A percentile compares a stretch with the other conserved stretches of the same genome.
These are phyloP conservation scores for Sinocyclocheilus rhinocerous DNA, from an alignment of 2,113 vertebrate genomes.

Conservation along the genomic window DNA sequence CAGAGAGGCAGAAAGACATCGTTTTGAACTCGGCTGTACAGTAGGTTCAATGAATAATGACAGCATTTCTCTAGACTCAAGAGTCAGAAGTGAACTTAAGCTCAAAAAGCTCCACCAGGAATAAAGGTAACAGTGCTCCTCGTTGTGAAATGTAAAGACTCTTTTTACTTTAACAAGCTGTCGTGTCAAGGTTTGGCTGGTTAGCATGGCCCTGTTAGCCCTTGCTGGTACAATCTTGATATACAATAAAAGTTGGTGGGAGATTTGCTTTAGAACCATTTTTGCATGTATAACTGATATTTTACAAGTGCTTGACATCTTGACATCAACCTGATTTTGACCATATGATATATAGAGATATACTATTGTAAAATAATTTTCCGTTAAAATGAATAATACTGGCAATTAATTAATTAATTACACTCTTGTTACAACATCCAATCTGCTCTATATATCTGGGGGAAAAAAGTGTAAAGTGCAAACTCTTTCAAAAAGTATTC, in stretches of 20 bases:
- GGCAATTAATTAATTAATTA: too few species aligned
- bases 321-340: background rate
- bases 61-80: background rate
- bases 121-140: background rate
- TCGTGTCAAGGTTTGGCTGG: background rate
- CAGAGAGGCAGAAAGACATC: background rate
- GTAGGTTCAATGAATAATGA: background rate
- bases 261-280: background rate
- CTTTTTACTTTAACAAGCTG: background rate
- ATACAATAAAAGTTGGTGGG: background rate
- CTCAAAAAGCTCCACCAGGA: slow-evolving; percentile 8
- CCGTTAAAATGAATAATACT: background rate
- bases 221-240: background rate
- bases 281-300: too few species aligned
- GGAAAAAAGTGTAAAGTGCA: too few species aligned
- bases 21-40: background rate
- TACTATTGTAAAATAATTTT: background rate
- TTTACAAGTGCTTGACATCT: background rate
- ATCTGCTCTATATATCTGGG: too few species aligned
- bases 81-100: background rate
- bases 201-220: background rate
- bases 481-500: too few species aligned
- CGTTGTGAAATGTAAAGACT: background rate
- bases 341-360: background rate
- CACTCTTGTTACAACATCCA: too few species aligned